Conservation (phyloP, 2,113 vertebrate species). For the Myiozetetes cayanensis region DNA sequence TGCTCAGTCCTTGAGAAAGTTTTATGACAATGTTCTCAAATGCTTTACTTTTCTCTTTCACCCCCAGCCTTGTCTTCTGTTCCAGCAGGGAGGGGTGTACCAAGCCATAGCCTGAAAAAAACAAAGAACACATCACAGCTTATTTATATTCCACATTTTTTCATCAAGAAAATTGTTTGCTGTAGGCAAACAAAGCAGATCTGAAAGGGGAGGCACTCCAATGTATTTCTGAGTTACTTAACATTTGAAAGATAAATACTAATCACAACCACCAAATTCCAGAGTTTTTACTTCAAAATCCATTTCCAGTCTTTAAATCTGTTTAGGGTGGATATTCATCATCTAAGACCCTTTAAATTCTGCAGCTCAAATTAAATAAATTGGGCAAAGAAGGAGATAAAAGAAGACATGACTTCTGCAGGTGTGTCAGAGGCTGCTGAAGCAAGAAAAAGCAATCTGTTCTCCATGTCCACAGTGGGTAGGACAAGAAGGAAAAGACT, state of each 20-base stretch:
- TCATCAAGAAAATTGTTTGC: neutral
- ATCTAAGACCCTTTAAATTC: neutral
- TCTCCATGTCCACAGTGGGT: neutral
- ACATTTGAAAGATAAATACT: neutral
- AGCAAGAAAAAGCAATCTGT: neutral
- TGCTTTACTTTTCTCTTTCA: neutral
- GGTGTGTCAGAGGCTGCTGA: neutral
- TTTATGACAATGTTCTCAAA: neutral
- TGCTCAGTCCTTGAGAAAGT: neutral
- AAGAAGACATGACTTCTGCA: neutral
- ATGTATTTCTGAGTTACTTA: neutral
- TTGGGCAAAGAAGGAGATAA: neutral
- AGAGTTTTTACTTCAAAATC: neutral
- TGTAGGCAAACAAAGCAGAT: neutral
- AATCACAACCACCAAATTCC: neutral
- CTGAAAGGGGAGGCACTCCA: neutral
- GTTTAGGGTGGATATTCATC: neutral
- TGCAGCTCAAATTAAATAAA: neutral
- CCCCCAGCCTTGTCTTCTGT: conserved; percentile 9
- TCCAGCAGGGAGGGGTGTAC: conserved; percentile 54
- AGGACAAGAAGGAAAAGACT: neutral
- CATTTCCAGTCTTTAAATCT: neutral
- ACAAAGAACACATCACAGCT: neutral
- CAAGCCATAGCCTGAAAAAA: conserved; percentile 64
- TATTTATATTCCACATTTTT: neutral